Evolutionary conservation across 2,113 vertebrate species (phyloP), one percentile per base, ranked within the genome.

Genomic region (Prunella himalayana): DNA sequence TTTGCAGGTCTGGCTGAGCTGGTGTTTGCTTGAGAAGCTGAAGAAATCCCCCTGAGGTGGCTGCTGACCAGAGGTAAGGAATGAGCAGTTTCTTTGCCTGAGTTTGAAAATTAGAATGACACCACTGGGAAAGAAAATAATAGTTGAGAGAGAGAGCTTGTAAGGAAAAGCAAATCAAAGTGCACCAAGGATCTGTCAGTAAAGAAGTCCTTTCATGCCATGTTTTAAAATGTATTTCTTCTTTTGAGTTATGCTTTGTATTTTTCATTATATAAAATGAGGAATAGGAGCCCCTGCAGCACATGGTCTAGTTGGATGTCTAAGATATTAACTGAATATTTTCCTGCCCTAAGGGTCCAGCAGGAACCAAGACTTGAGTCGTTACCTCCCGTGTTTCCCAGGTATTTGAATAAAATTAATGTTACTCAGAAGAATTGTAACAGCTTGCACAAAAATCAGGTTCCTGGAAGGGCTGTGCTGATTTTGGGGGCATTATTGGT

Each of bases 81-180:
- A 70, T 47, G 64, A 92, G 33, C 69, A 8, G 2, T 44, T 95
- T 47, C 42, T 89, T 89, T 66, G 41, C 72, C 82, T 16, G 49
- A 60, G 68, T 69, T 82, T 88, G 88, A 39, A 95, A 92, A 81
- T 91, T 41, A 91, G 64, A 92, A 75, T 94, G 77, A 49, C 6
- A 42, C 92, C 47, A 18, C 30, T 66, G 91, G 86, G 82, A 51
- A 53, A 59, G 51, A 49, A 94, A 77, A 83, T 49, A 82, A 72
- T 60, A 53, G 75, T 61, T 49, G 71, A 61, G 79, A 72, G 73
- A 72, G 73, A 18, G 79, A 51, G 45, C 37, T 92, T 60, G 86
- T 8, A n/a, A 92, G 82, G 75, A 49, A 90, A 92, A 94, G 75
- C 80, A 94, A 95, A 95, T 90, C 80, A 90, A 86, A 76, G 76